Base-by-base conservation (phyloP, 2,113 vertebrate species). In the Myrmecobius fasciatus region DNA sequence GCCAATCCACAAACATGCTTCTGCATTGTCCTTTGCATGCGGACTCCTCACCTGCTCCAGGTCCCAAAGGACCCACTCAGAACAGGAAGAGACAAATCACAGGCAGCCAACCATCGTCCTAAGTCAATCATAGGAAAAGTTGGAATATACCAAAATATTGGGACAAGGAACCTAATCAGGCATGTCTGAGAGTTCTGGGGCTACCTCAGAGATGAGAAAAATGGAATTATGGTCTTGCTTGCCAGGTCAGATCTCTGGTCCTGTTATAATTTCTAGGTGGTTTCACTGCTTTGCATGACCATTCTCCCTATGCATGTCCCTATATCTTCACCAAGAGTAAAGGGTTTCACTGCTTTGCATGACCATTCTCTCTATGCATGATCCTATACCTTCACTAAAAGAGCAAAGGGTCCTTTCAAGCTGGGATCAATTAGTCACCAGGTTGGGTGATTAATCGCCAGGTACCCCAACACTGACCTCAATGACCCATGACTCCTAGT, bases 381-480 rank as follows among this genome's bases (percentile, higher is more conserved):
- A 51, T 10, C 49, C 49, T 51, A 10, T 51, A 51, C 11, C 49
- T 51, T 51, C 49, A 51, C 49, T 10, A 51, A 6, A 10, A 51
- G 9, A 51, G 49, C 49, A 51, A 51, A 51, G 49, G 49, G 49
- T 49, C 49, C 49, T 49, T 49, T 49, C 49, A 36, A 36, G 31
- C 31, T 67, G 31, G 31, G 28, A 36, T 67, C 28, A 67, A 31
- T 67, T 28, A 36, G 17, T 53, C 53, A 53, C 24, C 9, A 2
- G 8, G 4, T 9, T 0, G 47, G 52, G 8, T 14, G 31, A 67
- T 36, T 67, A 36, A 5, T 75, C 20, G 8, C n/a, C 8, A 2
- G 5, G 3, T 11, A 0, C 46, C 91, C 49, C 11, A 48, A 89
- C 3, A 90, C 9, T 10, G 46, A 14, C 48, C 3, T 8, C 0